Percentiles rank a stretch among this genome's conserved stretches.
These are phyloP conservation scores for Muschampia plurimacula DNA, from an alignment of 2,888 invertebrate species.

Conservation along the genomic window DNA sequence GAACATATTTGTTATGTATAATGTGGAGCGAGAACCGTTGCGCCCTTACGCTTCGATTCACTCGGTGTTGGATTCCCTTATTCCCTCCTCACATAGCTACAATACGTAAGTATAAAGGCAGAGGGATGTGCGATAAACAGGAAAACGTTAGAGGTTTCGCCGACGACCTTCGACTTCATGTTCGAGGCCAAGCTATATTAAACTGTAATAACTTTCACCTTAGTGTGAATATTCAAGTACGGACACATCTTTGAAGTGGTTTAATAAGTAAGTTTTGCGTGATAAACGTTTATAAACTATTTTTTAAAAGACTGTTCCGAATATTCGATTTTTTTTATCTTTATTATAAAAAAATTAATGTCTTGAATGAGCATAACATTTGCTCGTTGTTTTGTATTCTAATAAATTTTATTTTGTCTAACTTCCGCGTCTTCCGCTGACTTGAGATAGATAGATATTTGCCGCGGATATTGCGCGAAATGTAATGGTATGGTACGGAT, in stretches of 20 bases:
- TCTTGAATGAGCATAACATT: not conserved
- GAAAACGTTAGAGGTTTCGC: slow-evolving; percentile 59
- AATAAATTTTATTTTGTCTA: not conserved
- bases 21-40: slow-evolving; percentile 55
- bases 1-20: slow-evolving; percentile 37
- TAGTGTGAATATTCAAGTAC: not conserved
- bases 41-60: slow-evolving; percentile 51
- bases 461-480: too few species aligned
- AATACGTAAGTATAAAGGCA: slow-evolving; percentile 44
- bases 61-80: slow-evolving; percentile 59
- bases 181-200: not conserved
- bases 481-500: too few species aligned
- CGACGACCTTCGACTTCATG: slow-evolving; percentile 34
- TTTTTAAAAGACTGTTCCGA: not conserved
- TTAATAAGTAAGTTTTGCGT: not conserved
- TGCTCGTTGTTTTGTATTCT: not conserved
- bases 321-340: too few species aligned
- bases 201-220: not conserved
- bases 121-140: slow-evolving; percentile 61
- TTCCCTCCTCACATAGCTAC: slow-evolving; percentile 7
- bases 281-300: not conserved
- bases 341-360: not conserved
- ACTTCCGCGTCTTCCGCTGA: not conserved
- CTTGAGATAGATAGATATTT: too few species aligned
- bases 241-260: not conserved